Base-by-base conservation (phyloP, 2,888 invertebrate species). In the Leptinotarsa haldemani region DNA sequence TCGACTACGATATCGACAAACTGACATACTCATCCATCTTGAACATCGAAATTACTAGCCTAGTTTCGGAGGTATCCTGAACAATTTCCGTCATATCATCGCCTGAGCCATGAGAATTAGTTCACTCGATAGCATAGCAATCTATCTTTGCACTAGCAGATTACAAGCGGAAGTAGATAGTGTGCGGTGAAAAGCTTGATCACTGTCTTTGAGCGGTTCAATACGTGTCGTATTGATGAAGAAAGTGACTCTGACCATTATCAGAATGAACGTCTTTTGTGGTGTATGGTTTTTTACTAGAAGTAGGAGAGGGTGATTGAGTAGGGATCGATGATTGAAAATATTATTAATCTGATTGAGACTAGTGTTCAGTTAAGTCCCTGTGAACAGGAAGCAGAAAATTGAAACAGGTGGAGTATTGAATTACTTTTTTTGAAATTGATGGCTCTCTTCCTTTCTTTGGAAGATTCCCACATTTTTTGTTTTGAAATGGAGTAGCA, bases 101-200 rank as follows among this genome's bases (percentile, higher is more conserved):
- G 82, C 80, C 78, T 78, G 82, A 83, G 83, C 81, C 82, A 81
- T 78, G 78, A 78, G 84, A 85, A 85, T 86, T 86, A 85, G 84
- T 83, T 81, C 85, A 83, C 84, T 86, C 85, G 84, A 85, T 85
- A 82, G 83, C 82, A 81, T 79, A 81, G 85, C 84, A 84, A 86
- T 86, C 85, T 85, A 86, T 86, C 86, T 85, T 86, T 82, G 77
- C 84, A 79, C 84, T 82, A 83, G 80, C 83, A 85, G 84, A 86
- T 86, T 85, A 85, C 84, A 83, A 83, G 79, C 82, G 83, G 83
- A 84, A 84, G 83, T 83, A 83, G 83, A 84, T 83, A 81, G 81
- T 80, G 80, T 80, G 79, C 80, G 78, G 77, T 81, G 82, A 82
- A 83, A 82, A 81, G 80, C 77, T 77, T 80, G 80, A 80, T 80